Evolutionary conservation across 2,113 vertebrate species (phyloP).

Genomic region (Deroptyus accipitrinus): DNA sequence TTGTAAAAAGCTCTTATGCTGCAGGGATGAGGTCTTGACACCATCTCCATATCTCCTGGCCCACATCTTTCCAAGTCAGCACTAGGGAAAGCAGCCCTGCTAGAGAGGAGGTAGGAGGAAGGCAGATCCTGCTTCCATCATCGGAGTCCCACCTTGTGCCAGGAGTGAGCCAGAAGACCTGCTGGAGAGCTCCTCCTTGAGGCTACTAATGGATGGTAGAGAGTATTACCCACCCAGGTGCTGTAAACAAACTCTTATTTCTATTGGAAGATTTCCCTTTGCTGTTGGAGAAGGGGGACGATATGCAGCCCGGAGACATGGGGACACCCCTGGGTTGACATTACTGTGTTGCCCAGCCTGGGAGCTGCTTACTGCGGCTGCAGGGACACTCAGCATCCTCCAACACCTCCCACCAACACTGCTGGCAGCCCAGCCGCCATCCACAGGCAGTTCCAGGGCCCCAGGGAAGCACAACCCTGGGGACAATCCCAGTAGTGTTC

Average conservation of each 20-base stretch:
- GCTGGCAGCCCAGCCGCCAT: background rate
- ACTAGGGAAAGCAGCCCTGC: background rate
- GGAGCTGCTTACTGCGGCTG: too few species aligned
- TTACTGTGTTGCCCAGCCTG: background rate
- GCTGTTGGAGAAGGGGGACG: background rate
- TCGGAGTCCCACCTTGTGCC: background rate
- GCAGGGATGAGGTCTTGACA: background rate
- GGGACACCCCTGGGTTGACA: background rate
- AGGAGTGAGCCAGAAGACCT: background rate
- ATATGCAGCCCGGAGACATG: background rate
- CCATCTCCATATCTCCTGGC: accelerated
- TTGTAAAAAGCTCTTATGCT: background rate
- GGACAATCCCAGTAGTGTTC: background rate
- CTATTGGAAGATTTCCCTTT: background rate
- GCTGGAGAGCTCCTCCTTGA: accelerated
- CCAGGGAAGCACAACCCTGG: too few species aligned
- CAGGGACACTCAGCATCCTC: too few species aligned
- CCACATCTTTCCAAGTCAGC: background rate
- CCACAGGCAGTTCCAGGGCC: background rate
- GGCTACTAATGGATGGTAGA: background rate
- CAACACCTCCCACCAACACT: background rate
- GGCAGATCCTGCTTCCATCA: background rate
- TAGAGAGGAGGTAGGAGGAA: background rate
- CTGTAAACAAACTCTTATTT: background rate
- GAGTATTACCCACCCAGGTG: background rate